These are phyloP conservation scores for Prunella strophiata DNA, from an alignment of 2,797 vertebrate genomes.

Conservation along the genomic window DNA sequence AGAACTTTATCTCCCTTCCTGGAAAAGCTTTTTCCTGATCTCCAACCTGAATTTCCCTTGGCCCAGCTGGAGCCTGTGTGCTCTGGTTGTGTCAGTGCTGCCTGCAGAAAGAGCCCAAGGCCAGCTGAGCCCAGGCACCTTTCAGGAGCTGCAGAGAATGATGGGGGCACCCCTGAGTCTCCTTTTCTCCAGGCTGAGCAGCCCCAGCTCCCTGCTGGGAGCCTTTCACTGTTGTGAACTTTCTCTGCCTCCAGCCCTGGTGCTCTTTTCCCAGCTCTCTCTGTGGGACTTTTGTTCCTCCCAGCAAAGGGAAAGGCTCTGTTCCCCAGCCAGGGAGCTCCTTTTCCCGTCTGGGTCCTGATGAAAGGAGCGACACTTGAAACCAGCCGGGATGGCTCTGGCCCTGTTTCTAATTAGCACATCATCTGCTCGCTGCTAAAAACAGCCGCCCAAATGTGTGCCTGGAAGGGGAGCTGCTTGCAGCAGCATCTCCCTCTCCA, in stretches of 20 bases:
- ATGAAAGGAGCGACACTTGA: constrained; percentile 19
- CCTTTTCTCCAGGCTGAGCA: not conserved
- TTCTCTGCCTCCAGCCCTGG: not conserved
- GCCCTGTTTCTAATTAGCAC: constrained; percentile 61
- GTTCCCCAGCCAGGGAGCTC: constrained; percentile 20
- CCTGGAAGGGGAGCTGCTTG: not conserved
- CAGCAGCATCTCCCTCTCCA: not conserved
- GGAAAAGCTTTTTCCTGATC: too few species aligned
- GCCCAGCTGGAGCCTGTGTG: not conserved
- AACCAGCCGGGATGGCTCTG: not conserved
- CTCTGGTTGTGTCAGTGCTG: not conserved
- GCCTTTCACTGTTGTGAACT: not conserved
- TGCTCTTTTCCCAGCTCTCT: not conserved
- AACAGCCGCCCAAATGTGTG: not conserved
- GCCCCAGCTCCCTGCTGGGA: not conserved
- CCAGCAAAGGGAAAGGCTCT: not conserved
- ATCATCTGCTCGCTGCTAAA: constrained; percentile 47
- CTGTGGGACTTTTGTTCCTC: constrained; percentile 5
- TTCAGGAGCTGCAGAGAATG: too few species aligned
- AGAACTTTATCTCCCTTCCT: not conserved
- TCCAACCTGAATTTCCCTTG: too few species aligned
- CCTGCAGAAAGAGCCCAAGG: not conserved
- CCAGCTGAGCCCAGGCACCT: not conserved
- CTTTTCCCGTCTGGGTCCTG: not conserved
- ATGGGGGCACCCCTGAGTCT: too few species aligned